Evolutionary conservation across 2,797 vertebrate genomes (phyloP).

Genomic region (Harpagifer antarcticus): DNA sequence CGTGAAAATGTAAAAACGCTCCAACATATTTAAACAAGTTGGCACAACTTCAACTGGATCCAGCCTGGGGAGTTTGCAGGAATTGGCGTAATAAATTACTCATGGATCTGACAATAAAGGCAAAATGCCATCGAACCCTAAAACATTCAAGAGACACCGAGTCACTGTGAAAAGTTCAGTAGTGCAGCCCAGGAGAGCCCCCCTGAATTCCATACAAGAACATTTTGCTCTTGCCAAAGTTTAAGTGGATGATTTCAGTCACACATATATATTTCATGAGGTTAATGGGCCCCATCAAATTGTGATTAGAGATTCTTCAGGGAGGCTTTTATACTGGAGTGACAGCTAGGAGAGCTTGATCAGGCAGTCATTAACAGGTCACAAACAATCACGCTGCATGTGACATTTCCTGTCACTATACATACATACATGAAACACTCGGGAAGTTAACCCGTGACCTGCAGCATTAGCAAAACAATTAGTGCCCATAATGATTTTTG

Average conservation of each 20-base stretch:
- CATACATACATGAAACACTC: slow-evolving; percentile 19
- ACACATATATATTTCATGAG: slow-evolving; percentile 81
- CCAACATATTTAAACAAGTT: slow-evolving; percentile 37
- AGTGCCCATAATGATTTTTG: slow-evolving; percentile 9
- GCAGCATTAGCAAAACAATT: slow-evolving; percentile 9
- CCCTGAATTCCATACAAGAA: slow-evolving; percentile 69
- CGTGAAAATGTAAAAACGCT: slow-evolving; percentile 13
- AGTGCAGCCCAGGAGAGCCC: slow-evolving; percentile 52
- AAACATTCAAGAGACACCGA: slow-evolving; percentile 68
- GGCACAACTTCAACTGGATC: slow-evolving; percentile 50
- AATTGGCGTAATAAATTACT: slow-evolving; percentile 59
- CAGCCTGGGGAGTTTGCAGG: slow-evolving; percentile 47
- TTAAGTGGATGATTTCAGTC: slow-evolving; percentile 82
- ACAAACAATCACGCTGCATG: slow-evolving; percentile 55
- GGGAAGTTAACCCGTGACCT: slow-evolving; percentile 37
- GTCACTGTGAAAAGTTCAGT: slow-evolving; percentile 63
- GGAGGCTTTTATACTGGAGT: slow-evolving; percentile 70
- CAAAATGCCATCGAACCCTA: slow-evolving; percentile 62
- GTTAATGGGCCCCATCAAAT: slow-evolving; percentile 79
- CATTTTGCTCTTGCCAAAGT: slow-evolving; percentile 78
- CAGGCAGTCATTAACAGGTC: slow-evolving; percentile 65
- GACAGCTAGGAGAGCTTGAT: slow-evolving; percentile 57
- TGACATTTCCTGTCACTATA: slow-evolving; percentile 33
- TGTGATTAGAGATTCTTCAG: slow-evolving; percentile 77
- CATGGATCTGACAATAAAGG: slow-evolving; percentile 68